Conservation (phyloP, 2,888 invertebrate species). For the Hanleya hanleyi region DNA sequence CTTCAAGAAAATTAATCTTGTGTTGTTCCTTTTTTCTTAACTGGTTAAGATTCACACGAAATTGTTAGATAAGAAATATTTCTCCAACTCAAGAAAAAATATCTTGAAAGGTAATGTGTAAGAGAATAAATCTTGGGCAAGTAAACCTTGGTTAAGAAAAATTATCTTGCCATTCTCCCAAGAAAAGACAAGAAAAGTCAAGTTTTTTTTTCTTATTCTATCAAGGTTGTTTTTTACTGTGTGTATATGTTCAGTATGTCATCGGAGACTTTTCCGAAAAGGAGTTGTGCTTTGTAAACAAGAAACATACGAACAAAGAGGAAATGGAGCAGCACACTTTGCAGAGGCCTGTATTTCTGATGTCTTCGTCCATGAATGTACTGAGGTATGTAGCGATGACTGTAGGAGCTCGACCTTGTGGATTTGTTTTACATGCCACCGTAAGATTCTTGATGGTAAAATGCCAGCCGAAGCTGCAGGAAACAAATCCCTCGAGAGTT, state of each 20-base stretch:
- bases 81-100: no score
- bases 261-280: slow-evolving; percentile 5
- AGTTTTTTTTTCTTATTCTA: no score
- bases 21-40: no score
- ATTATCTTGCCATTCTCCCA: no score
- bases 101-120: no score
- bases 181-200: no score
- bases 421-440: slow-evolving; percentile 26
- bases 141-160: no score
- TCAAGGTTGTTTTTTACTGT: no score
- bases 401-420: not conserved
- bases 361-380: slow-evolving; percentile 9
- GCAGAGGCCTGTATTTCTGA: slow-evolving; percentile 3
- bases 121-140: no score
- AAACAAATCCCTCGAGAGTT: slow-evolving; percentile 28
- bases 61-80: no score
- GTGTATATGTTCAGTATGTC: slow-evolving; percentile 19
- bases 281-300: slow-evolving; percentile 6
- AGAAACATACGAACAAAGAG: not conserved
- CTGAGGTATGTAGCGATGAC: not conserved
- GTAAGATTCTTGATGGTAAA: slow-evolving; percentile 13
- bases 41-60: no score
- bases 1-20: no score
- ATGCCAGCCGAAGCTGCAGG: slow-evolving; percentile 15
- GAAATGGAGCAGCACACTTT: not conserved